Evolutionary conservation across 35 echinoderm and acorn worm species (phyloP), one percentile per base, ranked within the genome.

Genomic region (Strongylocentrotus purpuratus): DNA sequence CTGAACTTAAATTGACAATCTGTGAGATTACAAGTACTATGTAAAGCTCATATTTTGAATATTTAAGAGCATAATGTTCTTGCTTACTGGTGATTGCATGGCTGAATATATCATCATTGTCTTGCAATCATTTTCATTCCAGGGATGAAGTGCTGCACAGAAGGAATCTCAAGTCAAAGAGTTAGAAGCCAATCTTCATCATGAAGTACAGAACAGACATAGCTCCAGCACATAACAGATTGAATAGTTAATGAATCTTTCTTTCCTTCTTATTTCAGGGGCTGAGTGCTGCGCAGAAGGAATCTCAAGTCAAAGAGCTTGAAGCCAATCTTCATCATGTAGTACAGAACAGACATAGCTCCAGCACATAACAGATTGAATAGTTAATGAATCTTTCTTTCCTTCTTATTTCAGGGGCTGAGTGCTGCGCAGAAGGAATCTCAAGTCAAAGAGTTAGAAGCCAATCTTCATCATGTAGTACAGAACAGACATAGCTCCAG

Each of bases 171-270:
- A 95, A 31, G 95, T 99, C 32, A 96, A 96, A 86, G 98, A 99
- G 47, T 87, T 99, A 31, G 94, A 96, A 86, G 98, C 97, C 31
- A 99, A 97, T 46, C 88, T 97, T 6, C 98, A 99, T 61, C 98
- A 99, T 41, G 95, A 97, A 61, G 98, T 97, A 86, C 97, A 99
- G 60, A 96, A 96, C 8, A 97, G 22, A 96, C 97, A 31, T 65
- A 97, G 4, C 71, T 99, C 92, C 96, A 99, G 85, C 98, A 99
- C 60, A 94, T 99, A n/a, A n/a, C n/a, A n/a, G n/a, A n/a, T n/a
- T n/a, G n/a, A n/a, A n/a, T n/a, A n/a, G n/a, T n/a, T n/a, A n/a
- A n/a, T n/a, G n/a, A n/a, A n/a, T n/a, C n/a, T n/a, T 55, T 55
- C 1, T 55, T 55, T 55, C 6, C 8, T 55, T 55, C 0, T 55